phyloP scores from a whole-genome alignment of 2,113 vertebrate species.

The Sinosuthora webbiana region DNA sequence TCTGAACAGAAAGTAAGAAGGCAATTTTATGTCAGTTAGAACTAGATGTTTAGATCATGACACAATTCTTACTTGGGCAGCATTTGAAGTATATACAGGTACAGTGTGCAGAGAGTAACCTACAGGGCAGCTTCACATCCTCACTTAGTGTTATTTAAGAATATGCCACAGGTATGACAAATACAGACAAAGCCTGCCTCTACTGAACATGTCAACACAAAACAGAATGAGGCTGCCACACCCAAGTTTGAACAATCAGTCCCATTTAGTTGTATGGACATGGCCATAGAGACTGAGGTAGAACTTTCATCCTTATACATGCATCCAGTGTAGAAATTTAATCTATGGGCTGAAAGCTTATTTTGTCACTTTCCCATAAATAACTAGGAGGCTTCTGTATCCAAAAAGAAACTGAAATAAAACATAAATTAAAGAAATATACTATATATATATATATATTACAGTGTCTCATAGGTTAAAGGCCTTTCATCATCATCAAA shows the following conservation, averaged over 20 bases:
- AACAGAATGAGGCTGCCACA: neutral
- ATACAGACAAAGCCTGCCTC: neutral
- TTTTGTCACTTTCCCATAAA: neutral
- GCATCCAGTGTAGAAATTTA: neutral
- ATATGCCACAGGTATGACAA: neutral
- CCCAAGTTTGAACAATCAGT: neutral
- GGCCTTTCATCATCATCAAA: neutral
- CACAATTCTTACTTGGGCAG: neutral
- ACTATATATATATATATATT: neutral
- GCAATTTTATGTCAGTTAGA: neutral
- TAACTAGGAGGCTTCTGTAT: neutral
- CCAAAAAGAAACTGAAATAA: neutral
- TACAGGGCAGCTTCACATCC: neutral
- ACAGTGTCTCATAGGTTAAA: neutral
- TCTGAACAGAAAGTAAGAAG: neutral
- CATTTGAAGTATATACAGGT: neutral
- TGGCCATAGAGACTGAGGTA: neutral
- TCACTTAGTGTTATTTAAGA: neutral
- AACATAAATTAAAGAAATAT: neutral
- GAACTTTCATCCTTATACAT: neutral
- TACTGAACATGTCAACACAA: neutral
- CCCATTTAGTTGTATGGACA: accelerated
- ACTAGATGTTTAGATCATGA: neutral
- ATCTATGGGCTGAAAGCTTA: neutral
- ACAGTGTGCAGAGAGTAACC: neutral